phyloP scores from a whole-genome alignment of 1,140 invertebrate genomes.

The Chrysopa pallens region DNA sequence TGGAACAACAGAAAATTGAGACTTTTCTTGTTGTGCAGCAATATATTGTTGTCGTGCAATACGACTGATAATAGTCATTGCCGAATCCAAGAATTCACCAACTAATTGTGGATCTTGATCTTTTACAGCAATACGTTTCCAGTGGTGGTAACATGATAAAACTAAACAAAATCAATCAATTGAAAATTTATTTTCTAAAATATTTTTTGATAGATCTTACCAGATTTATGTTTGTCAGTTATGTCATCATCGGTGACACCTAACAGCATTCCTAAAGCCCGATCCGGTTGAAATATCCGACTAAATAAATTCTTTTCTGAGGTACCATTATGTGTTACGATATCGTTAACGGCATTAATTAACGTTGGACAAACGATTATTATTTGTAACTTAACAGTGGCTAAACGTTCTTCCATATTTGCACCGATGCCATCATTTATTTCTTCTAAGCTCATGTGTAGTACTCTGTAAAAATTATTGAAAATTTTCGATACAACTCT shows the following conservation, averaged over 20 bases:
- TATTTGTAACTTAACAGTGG: conserved; percentile 51
- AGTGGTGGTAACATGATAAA: conserved; percentile 50
- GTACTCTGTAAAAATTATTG: conserved; percentile 35
- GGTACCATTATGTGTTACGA: conserved; percentile 1
- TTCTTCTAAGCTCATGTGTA: conserved; percentile 53
- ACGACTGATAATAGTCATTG: conserved; percentile 51
- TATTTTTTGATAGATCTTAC: conserved; percentile 13
- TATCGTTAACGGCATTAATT: conserved; percentile 36
- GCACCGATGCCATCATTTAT: conserved; percentile 31
- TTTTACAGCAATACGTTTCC: conserved; percentile 50
- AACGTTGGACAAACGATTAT: conserved; percentile 60
- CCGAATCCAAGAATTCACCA: conserved; percentile 55
- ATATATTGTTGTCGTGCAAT: conserved; percentile 36
- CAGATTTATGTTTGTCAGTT: conserved; percentile 35
- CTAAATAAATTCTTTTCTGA: too few species aligned
- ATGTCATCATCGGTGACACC: conserved; percentile 47
- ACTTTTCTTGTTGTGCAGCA: conserved; percentile 32
- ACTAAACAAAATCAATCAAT: conserved; percentile 23
- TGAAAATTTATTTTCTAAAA: background rate
- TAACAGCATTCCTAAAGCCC: conserved; percentile 58
- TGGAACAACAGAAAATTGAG: conserved; percentile 54
- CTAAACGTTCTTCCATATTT: conserved; percentile 34
- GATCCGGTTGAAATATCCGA: conserved; percentile 39
- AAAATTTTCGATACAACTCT: background rate
- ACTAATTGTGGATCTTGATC: conserved; percentile 68